These are phyloP conservation scores for Ataeniobius toweri DNA, from an alignment of 2,797 vertebrate genomes.

Conservation along the genomic window DNA sequence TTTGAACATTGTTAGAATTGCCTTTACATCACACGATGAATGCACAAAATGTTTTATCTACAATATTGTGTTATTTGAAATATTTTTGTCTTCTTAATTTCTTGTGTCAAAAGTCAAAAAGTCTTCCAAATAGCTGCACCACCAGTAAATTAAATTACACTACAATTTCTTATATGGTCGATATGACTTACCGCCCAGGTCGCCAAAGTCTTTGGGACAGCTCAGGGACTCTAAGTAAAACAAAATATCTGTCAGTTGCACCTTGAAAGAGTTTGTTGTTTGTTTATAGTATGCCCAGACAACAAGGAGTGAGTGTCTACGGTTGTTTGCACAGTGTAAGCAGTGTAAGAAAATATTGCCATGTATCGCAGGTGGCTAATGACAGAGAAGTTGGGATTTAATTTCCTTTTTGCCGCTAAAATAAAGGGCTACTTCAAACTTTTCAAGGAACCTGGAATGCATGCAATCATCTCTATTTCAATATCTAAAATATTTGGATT, in stretches of 20 bases:
- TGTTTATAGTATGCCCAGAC: not conserved
- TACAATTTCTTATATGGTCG: not conserved
- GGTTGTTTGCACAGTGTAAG: not conserved
- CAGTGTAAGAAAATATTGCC: not conserved
- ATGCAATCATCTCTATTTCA: not conserved
- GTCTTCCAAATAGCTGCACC: not conserved
- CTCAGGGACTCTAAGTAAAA: not conserved
- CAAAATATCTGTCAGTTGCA: not conserved
- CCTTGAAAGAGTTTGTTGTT: not conserved
- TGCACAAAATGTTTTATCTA: not conserved
- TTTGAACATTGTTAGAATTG: constrained; percentile 4
- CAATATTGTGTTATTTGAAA: not conserved
- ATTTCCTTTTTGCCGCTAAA: not conserved
- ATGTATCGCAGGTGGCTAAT: not conserved
- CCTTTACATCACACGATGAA: not conserved
- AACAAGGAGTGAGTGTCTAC: not conserved
- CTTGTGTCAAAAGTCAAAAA: constrained; percentile 2
- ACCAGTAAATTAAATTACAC: not conserved
- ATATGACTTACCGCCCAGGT: not conserved
- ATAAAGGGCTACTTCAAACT: not conserved
- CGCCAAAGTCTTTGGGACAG: not conserved
- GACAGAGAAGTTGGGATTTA: not conserved
- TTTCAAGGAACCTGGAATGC: not conserved
- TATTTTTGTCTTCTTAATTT: not conserved
- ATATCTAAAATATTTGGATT: not conserved